Percentiles rank a stretch among this genome's conserved stretches.
These are phyloP conservation scores for Hydrocynus forskahlii DNA, from an alignment of 2,797 vertebrate species.

Conservation along the genomic window DNA sequence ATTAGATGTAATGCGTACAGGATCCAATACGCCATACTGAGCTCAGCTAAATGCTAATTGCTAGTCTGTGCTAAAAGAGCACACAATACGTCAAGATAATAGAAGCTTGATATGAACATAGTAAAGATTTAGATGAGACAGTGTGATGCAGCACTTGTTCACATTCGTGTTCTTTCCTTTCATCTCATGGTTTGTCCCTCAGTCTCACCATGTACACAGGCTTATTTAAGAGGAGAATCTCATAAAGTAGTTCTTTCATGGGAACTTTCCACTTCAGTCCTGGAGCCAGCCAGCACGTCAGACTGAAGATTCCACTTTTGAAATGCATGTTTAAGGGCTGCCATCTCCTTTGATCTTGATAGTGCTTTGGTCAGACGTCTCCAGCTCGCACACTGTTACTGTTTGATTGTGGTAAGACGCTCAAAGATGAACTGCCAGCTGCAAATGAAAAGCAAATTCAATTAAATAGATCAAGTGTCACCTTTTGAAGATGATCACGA, in stretches of 20 bases:
- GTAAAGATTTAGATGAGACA: not conserved
- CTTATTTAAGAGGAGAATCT: conserved; percentile 25
- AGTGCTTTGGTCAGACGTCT: conserved; percentile 63
- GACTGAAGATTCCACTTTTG: conserved; percentile 28
- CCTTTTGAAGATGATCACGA: conserved; percentile 58
- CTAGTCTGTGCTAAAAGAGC: not conserved
- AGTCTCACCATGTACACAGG: not conserved
- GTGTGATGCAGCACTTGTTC: not conserved
- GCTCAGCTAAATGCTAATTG: not conserved
- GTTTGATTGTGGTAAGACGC: conserved; percentile 55
- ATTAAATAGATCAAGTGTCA: conserved; percentile 64
- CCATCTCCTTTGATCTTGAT: conserved; percentile 59
- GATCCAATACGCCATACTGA: not conserved
- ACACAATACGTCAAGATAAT: not conserved
- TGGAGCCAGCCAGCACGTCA: not conserved
- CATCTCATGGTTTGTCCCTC: not conserved
- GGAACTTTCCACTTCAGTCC: conserved; percentile 18
- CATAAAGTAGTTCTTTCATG: conserved; percentile 35
- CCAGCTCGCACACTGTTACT: conserved; percentile 46
- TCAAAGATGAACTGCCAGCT: conserved; percentile 61
- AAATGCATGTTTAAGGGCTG: conserved; percentile 53
- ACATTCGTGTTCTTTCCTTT: not conserved
- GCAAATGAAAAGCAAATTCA: conserved; percentile 58
- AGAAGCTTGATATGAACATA: not conserved
- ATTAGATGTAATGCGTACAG: not conserved